These are phyloP conservation scores for Eubasilissa regina DNA, from an alignment of 1,140 invertebrate species.

Conservation along the genomic window DNA sequence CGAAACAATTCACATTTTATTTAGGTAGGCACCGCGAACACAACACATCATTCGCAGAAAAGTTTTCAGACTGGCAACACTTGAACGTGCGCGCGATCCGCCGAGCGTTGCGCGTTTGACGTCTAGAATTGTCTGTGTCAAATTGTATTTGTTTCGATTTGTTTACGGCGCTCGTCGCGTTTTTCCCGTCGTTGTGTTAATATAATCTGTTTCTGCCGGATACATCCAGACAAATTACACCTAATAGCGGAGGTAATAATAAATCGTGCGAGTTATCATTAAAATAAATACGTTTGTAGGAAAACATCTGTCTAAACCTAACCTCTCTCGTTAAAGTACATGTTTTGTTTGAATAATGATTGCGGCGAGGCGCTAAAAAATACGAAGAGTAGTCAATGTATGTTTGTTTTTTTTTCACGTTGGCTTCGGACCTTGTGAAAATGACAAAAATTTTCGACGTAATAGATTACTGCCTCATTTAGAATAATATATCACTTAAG, in stretches of 20 bases:
- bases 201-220: background rate
- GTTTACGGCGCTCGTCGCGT: too few species aligned
- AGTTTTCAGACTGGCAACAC: background rate
- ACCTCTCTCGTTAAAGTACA: too few species aligned
- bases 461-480: too few species aligned
- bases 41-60: background rate
- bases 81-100: background rate
- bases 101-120: slow-evolving; percentile 1
- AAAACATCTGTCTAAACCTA: too few species aligned
- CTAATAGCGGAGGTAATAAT: background rate
- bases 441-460: too few species aligned
- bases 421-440: too few species aligned
- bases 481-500: too few species aligned
- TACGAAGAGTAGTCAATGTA: too few species aligned
- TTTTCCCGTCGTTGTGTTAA: background rate
- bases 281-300: background rate
- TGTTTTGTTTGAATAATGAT: too few species aligned
- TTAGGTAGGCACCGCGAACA: background rate
- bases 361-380: too few species aligned
- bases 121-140: background rate
- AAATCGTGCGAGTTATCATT: background rate
- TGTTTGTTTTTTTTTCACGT: too few species aligned
- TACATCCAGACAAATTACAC: background rate
- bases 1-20: background rate
- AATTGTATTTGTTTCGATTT: background rate